A percentile compares a stretch with the other conserved stretches of the same genome.
These are phyloP conservation scores for Andricus quercusramuli DNA, from an alignment of 2,888 invertebrate genomes.

Conservation along the genomic window DNA sequence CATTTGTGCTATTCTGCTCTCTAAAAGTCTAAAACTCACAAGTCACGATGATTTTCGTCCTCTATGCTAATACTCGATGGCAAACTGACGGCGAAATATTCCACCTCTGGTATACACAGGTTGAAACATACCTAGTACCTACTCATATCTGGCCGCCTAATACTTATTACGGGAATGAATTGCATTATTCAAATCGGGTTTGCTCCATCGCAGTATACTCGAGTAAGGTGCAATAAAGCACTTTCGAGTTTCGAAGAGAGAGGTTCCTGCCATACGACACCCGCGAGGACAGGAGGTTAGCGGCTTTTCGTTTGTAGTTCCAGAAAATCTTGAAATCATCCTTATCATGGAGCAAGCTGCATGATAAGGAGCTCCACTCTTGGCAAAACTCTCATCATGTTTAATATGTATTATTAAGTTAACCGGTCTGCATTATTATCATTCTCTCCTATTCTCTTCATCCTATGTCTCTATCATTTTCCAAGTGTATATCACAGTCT, in stretches of 20 bases:
- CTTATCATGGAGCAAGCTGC: slow-evolving; percentile 44
- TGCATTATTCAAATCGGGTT: slow-evolving; percentile 61
- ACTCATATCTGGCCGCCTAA: slow-evolving; percentile 46
- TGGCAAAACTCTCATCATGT: slow-evolving; percentile 45
- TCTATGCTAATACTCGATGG: slow-evolving; percentile 31
- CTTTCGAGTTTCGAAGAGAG: slow-evolving; percentile 40
- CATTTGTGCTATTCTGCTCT: slow-evolving; percentile 22
- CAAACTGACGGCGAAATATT: slow-evolving; percentile 39
- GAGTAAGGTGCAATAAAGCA: slow-evolving; percentile 28
- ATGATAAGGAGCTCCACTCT: neutral
- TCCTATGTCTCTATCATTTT: slow-evolving; percentile 52
- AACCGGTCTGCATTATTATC: slow-evolving; percentile 62
- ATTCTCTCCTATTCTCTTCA: slow-evolving; percentile 59
- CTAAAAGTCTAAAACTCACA: slow-evolving; percentile 30
- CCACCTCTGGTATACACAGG: slow-evolving; percentile 21
- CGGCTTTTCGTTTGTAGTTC: slow-evolving; percentile 44
- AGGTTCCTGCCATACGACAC: slow-evolving; percentile 39
- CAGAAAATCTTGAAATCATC: slow-evolving; percentile 45
- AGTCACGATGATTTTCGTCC: slow-evolving; percentile 38
- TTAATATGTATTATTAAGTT: slow-evolving; percentile 68
- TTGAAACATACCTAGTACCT: slow-evolving; percentile 8
- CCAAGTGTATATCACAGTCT: neutral
- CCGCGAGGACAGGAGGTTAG: slow-evolving; percentile 5
- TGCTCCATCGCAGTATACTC: slow-evolving; percentile 46
- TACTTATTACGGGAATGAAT: slow-evolving; percentile 59